Percentiles rank a stretch among this genome's conserved stretches.
These are phyloP conservation scores for Frieseomelitta varia DNA, from an alignment of 1,140 invertebrate genomes.

Conservation along the genomic window DNA sequence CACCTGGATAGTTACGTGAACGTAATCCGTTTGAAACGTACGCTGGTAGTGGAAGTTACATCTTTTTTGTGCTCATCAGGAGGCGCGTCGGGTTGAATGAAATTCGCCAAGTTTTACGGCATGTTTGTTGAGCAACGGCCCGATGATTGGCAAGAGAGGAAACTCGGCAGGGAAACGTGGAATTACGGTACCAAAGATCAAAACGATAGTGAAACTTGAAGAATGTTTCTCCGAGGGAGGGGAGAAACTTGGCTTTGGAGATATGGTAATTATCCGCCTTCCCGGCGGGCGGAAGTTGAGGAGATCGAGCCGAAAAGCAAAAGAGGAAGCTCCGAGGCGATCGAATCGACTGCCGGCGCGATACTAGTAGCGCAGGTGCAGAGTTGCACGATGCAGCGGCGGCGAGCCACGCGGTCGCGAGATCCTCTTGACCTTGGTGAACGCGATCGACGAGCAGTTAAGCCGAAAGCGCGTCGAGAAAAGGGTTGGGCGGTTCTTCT, in stretches of 20 bases:
- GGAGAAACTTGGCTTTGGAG: background rate
- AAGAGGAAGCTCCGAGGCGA: slow-evolving; percentile 2
- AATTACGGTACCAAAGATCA: slow-evolving; percentile 1
- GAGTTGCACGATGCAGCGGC: background rate
- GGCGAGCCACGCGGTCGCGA: slow-evolving; percentile 4
- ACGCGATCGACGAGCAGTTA: slow-evolving; percentile 32
- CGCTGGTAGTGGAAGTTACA: background rate
- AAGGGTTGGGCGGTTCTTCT: background rate
- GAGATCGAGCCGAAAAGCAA: background rate
- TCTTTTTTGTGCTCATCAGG: background rate
- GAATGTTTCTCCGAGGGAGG: background rate
- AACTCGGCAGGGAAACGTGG: background rate
- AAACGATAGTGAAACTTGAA: background rate
- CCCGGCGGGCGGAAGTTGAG: background rate
- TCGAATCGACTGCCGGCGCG: slow-evolving; percentile 38
- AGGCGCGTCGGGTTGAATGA: background rate
- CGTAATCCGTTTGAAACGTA: background rate
- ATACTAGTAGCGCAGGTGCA: slow-evolving; percentile 46
- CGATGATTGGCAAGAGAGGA: background rate
- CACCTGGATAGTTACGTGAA: background rate
- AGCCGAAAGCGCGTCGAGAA: background rate
- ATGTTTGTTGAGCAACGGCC: background rate
- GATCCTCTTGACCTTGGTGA: slow-evolving; percentile 60
- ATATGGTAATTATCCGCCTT: too few relatives aligned
- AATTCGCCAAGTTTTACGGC: background rate